Evolutionary conservation across 2,888 invertebrate genomes (phyloP).

Genomic region (Hemaris fuciformis): DNA sequence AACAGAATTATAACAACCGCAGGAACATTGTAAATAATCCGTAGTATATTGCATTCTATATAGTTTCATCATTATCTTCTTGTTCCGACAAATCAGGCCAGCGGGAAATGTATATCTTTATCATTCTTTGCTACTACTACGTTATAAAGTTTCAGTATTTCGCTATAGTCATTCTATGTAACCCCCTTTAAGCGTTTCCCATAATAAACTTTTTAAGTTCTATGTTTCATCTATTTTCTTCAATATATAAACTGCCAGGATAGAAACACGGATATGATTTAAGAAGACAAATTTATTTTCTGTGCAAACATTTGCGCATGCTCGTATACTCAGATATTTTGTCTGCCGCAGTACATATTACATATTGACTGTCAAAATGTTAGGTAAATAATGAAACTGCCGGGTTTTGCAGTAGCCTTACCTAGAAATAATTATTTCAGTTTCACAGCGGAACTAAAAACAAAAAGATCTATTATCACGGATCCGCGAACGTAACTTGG

Average conservation of each 20-base stretch:
- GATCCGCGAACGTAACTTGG: slow-evolving; percentile 54
- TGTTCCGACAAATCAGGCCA: background rate
- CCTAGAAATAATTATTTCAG: slow-evolving; percentile 38
- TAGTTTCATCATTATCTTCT: background rate
- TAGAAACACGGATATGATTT: background rate
- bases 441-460: slow-evolving; percentile 61
- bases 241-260: too few species aligned
- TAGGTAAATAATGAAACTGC: background rate
- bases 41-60: background rate
- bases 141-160: too few species aligned
- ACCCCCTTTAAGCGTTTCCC: too few species aligned
- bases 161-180: too few species aligned
- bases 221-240: too few species aligned
- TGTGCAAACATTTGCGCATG: background rate
- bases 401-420: slow-evolving; percentile 5
- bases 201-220: too few species aligned
- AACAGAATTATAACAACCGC: background rate
- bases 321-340: background rate
- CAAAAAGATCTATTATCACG: slow-evolving; percentile 58
- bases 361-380: background rate
- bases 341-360: background rate
- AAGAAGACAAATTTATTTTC: background rate
- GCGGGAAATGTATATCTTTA: background rate
- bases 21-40: background rate
- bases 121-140: background rate